Conservation (phyloP, 2,113 vertebrate genomes). For the Ptilonorhynchus violaceus region DNA sequence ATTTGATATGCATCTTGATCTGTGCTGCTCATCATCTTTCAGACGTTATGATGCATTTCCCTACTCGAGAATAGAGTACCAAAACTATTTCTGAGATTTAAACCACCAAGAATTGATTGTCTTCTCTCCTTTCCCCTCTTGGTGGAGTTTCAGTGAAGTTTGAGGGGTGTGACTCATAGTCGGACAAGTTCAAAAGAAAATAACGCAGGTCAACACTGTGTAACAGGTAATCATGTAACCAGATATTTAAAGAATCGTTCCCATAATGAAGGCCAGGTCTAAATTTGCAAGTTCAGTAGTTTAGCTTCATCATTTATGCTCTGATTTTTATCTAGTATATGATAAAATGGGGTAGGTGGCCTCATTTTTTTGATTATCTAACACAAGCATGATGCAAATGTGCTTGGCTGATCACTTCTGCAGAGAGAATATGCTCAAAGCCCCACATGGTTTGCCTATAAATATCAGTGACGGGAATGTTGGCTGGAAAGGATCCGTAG, state of each 20-base stretch:
- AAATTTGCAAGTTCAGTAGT: background rate
- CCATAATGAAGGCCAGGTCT: background rate
- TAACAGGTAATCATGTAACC: rapidly evolving
- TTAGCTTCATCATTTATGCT: background rate
- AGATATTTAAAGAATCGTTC: background rate
- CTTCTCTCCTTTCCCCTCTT: background rate
- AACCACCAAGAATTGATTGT: background rate
- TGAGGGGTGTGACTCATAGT: background rate
- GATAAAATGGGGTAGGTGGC: background rate
- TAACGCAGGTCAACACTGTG: rapidly evolving
- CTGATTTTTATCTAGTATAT: background rate
- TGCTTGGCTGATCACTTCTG: background rate
- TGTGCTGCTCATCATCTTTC: background rate
- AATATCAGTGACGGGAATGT: background rate
- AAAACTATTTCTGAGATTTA: background rate
- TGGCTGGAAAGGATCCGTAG: background rate
- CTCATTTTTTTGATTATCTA: background rate
- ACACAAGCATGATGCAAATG: background rate
- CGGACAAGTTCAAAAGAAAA: background rate
- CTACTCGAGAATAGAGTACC: background rate
- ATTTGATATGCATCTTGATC: rapidly evolving
- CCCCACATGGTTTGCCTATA: background rate
- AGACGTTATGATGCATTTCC: background rate
- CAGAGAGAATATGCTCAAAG: background rate
- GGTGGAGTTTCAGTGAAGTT: background rate